These are phyloP conservation scores for human (Homo sapiens) DNA, from an alignment of 2,113 vertebrate species.

Conservation along the genomic window DNA sequence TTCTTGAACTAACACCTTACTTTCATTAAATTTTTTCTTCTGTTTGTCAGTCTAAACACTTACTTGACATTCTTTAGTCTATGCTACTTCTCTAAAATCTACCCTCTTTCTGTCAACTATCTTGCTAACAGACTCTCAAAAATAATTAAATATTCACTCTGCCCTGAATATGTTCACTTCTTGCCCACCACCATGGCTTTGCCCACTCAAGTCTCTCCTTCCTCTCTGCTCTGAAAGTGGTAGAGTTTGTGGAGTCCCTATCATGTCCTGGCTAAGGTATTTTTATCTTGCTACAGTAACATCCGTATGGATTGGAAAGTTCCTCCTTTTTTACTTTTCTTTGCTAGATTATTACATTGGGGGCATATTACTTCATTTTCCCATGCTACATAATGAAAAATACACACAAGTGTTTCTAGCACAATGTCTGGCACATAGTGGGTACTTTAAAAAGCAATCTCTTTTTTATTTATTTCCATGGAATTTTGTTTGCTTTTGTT, in stretches of 20 bases:
- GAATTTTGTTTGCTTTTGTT: background rate
- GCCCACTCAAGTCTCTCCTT: background rate
- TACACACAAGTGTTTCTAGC: background rate
- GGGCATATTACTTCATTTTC: background rate
- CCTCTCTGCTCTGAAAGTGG: background rate
- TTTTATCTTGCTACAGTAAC: background rate
- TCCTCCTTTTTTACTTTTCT: background rate
- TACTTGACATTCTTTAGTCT: background rate
- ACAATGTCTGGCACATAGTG: background rate
- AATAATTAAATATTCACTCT: slow-evolving; percentile 38
- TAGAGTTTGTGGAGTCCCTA: background rate
- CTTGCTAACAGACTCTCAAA: slow-evolving; percentile 21
- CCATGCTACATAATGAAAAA: background rate
- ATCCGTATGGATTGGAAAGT: background rate
- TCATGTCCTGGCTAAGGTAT: background rate
- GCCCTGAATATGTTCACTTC: background rate
- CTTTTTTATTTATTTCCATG: background rate
- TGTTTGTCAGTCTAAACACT: background rate
- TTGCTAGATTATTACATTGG: background rate
- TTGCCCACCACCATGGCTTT: background rate
- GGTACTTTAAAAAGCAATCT: background rate
- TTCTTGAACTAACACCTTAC: background rate
- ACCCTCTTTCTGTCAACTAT: background rate
- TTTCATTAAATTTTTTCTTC: slow-evolving; percentile 10
- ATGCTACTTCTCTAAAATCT: slow-evolving; percentile 28